Evolutionary conservation across 1,140 invertebrate species (phyloP).

Genomic region (Drosophila mauritiana): DNA sequence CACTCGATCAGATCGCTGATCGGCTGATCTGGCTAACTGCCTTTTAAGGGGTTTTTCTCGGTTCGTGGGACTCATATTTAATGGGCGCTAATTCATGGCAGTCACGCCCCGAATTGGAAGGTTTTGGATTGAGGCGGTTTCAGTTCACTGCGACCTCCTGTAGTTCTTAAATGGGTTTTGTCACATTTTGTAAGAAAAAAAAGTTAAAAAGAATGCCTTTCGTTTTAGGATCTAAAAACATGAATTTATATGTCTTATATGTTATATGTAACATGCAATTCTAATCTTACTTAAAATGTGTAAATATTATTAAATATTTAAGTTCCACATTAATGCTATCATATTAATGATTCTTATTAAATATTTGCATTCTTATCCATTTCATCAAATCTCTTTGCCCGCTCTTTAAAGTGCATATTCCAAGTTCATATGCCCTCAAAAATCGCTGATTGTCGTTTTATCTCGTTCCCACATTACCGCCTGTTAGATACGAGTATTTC

Average conservation of each 20-base stretch:
- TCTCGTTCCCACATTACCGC: background rate
- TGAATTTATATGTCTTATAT: too few species aligned
- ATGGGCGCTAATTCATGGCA: constrained; percentile 68
- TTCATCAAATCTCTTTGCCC: too few species aligned
- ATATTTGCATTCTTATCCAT: too few species aligned
- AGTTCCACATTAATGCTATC: too few species aligned
- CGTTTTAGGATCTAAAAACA: too few species aligned
- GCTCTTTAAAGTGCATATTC: background rate
- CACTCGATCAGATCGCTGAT: constrained; percentile 2
- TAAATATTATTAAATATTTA: too few species aligned
- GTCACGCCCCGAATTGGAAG: constrained; percentile 46
- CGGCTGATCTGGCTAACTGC: constrained; percentile 33
- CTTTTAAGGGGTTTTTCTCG: constrained; percentile 67
- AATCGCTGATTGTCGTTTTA: background rate
- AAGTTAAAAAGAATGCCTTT: too few species aligned
- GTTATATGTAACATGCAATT: too few species aligned
- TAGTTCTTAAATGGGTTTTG: background rate
- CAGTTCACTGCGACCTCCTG: constrained; percentile 16
- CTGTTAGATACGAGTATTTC: constrained; percentile 7
- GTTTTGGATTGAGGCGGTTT: constrained; percentile 21
- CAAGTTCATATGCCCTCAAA: background rate
- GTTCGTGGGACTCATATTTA: constrained; percentile 73
- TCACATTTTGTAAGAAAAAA: background rate
- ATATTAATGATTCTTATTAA: too few species aligned
- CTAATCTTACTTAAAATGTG: too few species aligned